Conservation (phyloP, 1,140 invertebrate species). For the Drosophila trapezifrons region DNA sequence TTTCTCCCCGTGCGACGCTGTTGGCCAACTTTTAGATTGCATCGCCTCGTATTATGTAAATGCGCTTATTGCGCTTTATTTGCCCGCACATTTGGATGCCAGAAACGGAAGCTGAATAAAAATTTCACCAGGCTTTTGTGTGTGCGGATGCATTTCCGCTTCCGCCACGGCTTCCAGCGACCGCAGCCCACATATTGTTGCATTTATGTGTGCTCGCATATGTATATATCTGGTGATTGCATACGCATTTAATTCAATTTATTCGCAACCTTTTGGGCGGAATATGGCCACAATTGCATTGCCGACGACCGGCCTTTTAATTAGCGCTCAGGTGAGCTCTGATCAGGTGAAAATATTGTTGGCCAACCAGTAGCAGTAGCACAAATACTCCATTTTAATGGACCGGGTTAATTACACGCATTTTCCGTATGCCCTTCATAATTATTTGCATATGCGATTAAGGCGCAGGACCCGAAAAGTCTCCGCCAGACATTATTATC, state of each 20-base stretch:
- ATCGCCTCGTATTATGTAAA: conserved; percentile 47
- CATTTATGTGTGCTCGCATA: conserved; percentile 24
- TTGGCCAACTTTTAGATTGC: conserved; percentile 32
- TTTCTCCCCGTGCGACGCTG: conserved; percentile 6
- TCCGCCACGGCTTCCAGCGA: conserved; percentile 37
- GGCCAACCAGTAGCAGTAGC: conserved; percentile 6
- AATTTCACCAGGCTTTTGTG: conserved; percentile 46
- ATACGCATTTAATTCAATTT: conserved; percentile 74
- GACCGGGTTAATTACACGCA: conserved; percentile 49
- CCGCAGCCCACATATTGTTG: conserved; percentile 51
- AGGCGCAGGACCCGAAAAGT: conserved; percentile 16
- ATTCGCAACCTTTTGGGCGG: conserved; percentile 33
- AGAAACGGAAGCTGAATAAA: conserved; percentile 40
- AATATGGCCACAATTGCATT: conserved; percentile 57
- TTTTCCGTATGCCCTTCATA: conserved; percentile 12
- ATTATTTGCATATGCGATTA: conserved; percentile 41
- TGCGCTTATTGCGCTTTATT: conserved; percentile 39
- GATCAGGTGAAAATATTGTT: conserved; percentile 25
- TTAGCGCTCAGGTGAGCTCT: conserved; percentile 30
- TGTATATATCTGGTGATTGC: conserved; percentile 56
- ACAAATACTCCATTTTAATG: conserved; percentile 37
- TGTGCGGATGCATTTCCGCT: conserved; percentile 64
- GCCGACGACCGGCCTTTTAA: conserved; percentile 41
- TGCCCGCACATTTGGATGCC: conserved; percentile 29
- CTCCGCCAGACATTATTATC: conserved; percentile 38